phyloP scores from a whole-genome alignment of 1,140 invertebrate genomes.

The Meloidogyne chitwoodi region DNA sequence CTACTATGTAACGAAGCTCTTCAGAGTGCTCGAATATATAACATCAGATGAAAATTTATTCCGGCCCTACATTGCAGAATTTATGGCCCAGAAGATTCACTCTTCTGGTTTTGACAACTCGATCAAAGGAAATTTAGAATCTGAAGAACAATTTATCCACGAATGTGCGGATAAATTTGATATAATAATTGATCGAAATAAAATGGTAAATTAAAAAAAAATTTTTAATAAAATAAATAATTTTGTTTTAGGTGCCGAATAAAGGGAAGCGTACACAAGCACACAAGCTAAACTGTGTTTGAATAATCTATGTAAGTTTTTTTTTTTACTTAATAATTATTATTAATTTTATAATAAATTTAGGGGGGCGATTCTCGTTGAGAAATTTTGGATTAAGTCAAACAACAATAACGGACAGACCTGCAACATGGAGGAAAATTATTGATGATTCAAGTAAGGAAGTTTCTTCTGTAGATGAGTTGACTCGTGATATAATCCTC shows the following conservation, averaged over 20 bases:
- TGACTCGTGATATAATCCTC: background rate
- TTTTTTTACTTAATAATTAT: background rate
- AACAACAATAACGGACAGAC: background rate
- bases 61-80: background rate
- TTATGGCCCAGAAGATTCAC: background rate
- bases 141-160: background rate
- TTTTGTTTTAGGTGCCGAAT: background rate
- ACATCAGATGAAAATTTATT: background rate
- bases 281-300: background rate
- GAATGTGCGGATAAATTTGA: background rate
- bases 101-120: background rate
- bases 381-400: slow-evolving; percentile 1
- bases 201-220: background rate
- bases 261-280: background rate
- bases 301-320: slow-evolving; percentile 1
- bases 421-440: background rate
- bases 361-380: background rate
- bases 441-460: background rate
- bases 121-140: background rate
- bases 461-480: background rate
- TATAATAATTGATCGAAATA: background rate
- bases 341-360: background rate
- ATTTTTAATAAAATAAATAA: background rate
- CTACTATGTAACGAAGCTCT: background rate
- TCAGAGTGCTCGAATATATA: background rate